These are phyloP conservation scores for Drosophila fungiperda DNA, from an alignment of 2,888 invertebrate species.

Conservation along the genomic window DNA sequence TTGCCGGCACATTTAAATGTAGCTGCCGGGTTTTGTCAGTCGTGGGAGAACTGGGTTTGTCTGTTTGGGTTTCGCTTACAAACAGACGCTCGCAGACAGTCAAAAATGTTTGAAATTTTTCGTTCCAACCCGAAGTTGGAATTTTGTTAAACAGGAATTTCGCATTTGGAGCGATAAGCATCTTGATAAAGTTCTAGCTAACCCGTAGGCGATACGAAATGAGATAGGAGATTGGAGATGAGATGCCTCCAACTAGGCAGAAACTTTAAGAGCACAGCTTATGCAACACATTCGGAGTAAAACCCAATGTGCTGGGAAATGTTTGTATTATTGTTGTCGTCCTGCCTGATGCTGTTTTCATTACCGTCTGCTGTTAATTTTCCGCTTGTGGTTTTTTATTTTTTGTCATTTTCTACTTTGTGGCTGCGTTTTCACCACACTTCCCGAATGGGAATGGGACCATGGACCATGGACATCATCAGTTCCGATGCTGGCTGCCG, in stretches of 20 bases:
- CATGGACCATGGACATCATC: slow-evolving; percentile 33
- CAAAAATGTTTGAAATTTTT: slow-evolving; percentile 70
- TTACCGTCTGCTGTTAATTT: slow-evolving; percentile 80
- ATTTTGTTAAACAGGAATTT: slow-evolving; percentile 81
- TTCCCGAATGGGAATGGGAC: slow-evolving; percentile 1
- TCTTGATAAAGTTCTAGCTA: slow-evolving; percentile 74
- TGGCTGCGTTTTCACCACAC: slow-evolving; percentile 58
- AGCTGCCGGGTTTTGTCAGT: slow-evolving; percentile 69
- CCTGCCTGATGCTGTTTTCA: slow-evolving; percentile 15
- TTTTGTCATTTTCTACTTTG: slow-evolving; percentile 83
- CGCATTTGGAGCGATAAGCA: slow-evolving; percentile 81
- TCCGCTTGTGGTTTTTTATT: slow-evolving; percentile 85
- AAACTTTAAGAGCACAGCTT: slow-evolving; percentile 30
- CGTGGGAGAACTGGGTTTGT: slow-evolving; percentile 12
- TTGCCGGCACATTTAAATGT: slow-evolving; percentile 77
- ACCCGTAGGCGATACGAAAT: slow-evolving; percentile 32
- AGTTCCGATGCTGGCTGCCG: slow-evolving; percentile 44
- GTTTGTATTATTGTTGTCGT: slow-evolving; percentile 30
- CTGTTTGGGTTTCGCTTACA: slow-evolving; percentile 57
- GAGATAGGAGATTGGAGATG: slow-evolving; percentile 3
- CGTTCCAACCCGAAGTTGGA: slow-evolving; percentile 47
- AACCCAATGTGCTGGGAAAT: slow-evolving; percentile 10
- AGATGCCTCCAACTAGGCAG: slow-evolving; percentile 27
- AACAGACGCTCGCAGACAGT: slow-evolving; percentile 66
- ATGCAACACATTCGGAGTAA: not conserved